phyloP scores from a whole-genome alignment of 2,113 vertebrate genomes.

The Leptobrachium leishanense region DNA sequence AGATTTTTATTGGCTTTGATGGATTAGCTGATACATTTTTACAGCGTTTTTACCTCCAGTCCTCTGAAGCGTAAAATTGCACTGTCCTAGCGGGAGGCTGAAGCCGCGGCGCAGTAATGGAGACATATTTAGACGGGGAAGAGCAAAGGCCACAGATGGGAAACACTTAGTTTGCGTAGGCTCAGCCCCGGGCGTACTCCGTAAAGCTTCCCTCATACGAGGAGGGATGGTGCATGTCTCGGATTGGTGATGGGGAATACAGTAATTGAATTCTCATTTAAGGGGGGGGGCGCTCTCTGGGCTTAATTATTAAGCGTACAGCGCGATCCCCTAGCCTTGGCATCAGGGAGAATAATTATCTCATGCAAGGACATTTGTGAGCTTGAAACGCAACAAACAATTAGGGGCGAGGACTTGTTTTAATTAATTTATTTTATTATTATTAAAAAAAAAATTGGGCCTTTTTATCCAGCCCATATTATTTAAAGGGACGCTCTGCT shows the following conservation, averaged over 20 bases:
- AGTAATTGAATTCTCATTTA: neutral
- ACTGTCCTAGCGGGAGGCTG: neutral
- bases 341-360: neutral
- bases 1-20: neutral
- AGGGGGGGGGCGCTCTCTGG: neutral
- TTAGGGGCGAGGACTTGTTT: too few species aligned
- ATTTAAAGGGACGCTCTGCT: too few species aligned
- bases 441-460: too few species aligned
- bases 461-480: too few species aligned
- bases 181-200: neutral
- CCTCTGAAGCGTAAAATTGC: neutral
- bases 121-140: neutral
- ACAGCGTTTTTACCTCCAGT: neutral
- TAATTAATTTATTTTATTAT: too few species aligned
- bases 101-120: neutral
- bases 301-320: neutral
- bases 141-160: neutral
- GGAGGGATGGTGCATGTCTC: neutral
- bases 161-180: neutral
- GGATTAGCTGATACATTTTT: neutral
- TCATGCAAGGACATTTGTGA: neutral
- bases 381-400: neutral
- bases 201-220: neutral
- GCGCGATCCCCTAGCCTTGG: neutral
- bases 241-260: neutral